Percentiles rank a stretch among this genome's conserved stretches.
Evolutionary conservation across 1,140 invertebrate genomes (phyloP).

Genomic region (Lycorma delicatula): DNA sequence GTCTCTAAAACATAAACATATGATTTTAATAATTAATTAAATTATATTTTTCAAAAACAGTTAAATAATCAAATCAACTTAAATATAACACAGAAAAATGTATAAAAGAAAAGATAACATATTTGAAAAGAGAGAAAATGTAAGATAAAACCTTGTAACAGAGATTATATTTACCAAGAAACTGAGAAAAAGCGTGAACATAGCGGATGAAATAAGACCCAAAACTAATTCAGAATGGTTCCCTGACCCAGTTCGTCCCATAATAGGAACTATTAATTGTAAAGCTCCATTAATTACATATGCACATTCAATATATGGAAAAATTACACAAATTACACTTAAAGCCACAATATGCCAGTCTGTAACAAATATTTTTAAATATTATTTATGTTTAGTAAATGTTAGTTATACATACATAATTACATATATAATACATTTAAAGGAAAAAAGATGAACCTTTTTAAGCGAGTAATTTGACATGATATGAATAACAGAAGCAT

Average conservation of each 20-base stretch:
- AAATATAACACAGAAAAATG: no score
- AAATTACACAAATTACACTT: constrained; percentile 40
- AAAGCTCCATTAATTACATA: constrained; percentile 54
- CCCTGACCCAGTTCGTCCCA: constrained; percentile 67
- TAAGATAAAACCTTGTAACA: no score
- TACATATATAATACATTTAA: no score
- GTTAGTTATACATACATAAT: not conserved
- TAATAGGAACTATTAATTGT: constrained; percentile 69
- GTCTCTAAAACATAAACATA: no score
- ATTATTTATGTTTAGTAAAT: not conserved
- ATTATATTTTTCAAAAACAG: no score
- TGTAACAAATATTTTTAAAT: constrained; percentile 24
- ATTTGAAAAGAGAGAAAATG: no score
- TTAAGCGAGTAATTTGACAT: no score
- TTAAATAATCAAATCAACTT: no score
- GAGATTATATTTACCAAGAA: constrained; percentile 41
- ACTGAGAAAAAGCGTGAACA: constrained; percentile 48
- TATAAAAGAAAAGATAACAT: no score
- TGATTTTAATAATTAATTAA: no score
- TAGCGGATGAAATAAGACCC: constrained; percentile 46
- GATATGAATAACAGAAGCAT: no score
- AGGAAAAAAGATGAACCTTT: no score
- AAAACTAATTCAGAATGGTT: constrained; percentile 60
- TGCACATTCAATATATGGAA: constrained; percentile 55
- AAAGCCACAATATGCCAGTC: constrained; percentile 51